These are phyloP conservation scores for Lasioglossum leucozonium DNA, from an alignment of 2,888 invertebrate genomes.

Conservation along the genomic window DNA sequence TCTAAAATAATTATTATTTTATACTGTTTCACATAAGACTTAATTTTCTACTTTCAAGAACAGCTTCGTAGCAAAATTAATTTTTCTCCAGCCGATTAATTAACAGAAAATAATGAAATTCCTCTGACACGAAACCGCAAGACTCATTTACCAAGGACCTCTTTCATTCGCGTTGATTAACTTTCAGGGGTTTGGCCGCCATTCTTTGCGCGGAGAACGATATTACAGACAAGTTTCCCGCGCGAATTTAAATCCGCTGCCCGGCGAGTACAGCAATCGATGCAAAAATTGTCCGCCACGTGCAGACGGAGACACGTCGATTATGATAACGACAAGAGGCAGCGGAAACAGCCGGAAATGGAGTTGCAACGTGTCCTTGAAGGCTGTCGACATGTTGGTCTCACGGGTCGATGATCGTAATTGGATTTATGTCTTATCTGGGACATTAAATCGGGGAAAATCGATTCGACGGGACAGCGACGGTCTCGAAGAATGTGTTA, in stretches of 20 bases:
- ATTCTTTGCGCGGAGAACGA: background rate
- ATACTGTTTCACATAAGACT: no score
- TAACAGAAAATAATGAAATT: background rate
- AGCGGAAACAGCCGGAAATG: conserved; percentile 19
- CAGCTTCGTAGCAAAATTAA: background rate
- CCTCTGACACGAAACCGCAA: background rate
- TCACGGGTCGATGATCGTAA: conserved; percentile 61
- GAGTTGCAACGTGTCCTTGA: conserved; percentile 19
- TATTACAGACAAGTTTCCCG: background rate
- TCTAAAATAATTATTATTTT: no score
- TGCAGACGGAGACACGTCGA: background rate
- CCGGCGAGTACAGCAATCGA: no score
- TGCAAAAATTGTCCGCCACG: background rate
- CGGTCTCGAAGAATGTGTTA: background rate
- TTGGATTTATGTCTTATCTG: conserved; percentile 59
- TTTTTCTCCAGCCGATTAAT: background rate
- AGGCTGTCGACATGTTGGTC: conserved; percentile 14
- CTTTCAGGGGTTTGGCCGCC: background rate
- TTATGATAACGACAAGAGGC: background rate
- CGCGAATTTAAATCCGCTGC: background rate
- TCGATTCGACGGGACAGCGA: conserved; percentile 33
- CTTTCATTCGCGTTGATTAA: background rate
- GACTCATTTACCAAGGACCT: background rate
- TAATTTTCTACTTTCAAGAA: background rate
- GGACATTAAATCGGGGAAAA: conserved; percentile 34